These are phyloP conservation scores for Punctoribates punctum DNA, from an alignment of 2,888 invertebrate species.

Conservation along the genomic window DNA sequence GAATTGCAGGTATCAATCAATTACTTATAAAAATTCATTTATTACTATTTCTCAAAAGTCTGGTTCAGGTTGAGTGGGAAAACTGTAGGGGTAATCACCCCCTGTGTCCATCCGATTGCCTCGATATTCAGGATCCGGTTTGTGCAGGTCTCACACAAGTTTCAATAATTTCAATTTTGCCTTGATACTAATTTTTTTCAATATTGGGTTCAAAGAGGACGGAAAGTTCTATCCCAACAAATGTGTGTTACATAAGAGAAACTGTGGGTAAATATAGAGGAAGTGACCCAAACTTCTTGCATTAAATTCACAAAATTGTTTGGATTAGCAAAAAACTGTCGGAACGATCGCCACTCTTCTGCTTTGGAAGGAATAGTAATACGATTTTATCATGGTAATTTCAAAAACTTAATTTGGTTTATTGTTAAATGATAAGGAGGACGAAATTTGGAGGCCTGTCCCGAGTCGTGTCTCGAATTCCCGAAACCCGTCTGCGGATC, in stretches of 20 bases:
- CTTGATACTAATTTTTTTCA: neutral
- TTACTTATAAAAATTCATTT: neutral
- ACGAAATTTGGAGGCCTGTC: constrained; percentile 44
- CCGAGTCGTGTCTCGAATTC: constrained; percentile 45
- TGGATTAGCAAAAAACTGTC: constrained; percentile 20
- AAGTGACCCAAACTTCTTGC: neutral
- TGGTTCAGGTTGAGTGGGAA: constrained; percentile 44
- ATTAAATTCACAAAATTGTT: constrained; percentile 44
- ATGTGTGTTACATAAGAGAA: constrained; percentile 47
- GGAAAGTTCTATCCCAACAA: constrained; percentile 47
- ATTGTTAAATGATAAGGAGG: too few species aligned
- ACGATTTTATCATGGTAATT: neutral
- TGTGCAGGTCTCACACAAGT: constrained; percentile 42
- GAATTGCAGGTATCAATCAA: constrained; percentile 47
- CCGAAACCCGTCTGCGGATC: constrained; percentile 48
- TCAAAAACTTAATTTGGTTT: too few species aligned
- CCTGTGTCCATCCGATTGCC: constrained; percentile 46
- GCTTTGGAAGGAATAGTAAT: constrained; percentile 39
- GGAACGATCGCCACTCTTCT: constrained; percentile 33
- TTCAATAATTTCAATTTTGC: neutral
- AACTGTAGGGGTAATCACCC: constrained; percentile 46
- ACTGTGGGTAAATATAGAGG: constrained; percentile 40
- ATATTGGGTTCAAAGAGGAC: constrained; percentile 32
- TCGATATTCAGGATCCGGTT: constrained; percentile 48
- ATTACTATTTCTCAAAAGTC: constrained; percentile 36